A percentile compares a stretch with the other conserved stretches of the same genome.
Evolutionary conservation across 2,113 vertebrate species (phyloP).

Genomic region (Sprattus sprattus): DNA sequence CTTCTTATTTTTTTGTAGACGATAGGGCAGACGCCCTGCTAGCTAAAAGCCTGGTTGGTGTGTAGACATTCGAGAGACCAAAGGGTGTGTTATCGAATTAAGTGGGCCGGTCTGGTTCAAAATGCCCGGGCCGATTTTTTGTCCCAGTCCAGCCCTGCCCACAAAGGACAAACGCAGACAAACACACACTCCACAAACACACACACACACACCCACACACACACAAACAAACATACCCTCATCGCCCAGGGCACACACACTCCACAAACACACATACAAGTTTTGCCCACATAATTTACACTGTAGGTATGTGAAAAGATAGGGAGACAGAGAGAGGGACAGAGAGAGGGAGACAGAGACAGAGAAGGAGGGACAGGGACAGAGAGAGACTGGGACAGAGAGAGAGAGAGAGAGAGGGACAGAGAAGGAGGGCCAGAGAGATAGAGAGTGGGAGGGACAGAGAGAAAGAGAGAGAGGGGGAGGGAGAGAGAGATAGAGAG

Average conservation of each 20-base stretch:
- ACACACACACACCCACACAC: slow-evolving; percentile 1
- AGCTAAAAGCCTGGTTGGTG: no score
- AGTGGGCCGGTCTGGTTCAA: no score
- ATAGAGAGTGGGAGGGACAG: slow-evolving; percentile 39
- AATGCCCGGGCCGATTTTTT: no score
- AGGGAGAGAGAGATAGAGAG: not conserved
- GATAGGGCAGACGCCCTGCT: no score
- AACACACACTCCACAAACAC: not conserved
- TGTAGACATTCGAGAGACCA: no score
- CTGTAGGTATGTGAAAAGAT: not conserved
- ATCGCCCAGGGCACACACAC: not conserved
- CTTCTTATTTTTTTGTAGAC: no score
- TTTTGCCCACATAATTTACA: not conserved
- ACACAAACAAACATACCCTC: slow-evolving; percentile 5
- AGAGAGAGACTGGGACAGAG: not conserved
- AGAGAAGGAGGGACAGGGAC: not conserved
- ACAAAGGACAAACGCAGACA: slow-evolving; percentile 4
- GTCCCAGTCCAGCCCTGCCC: no score
- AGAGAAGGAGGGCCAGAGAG: slow-evolving; percentile 42
- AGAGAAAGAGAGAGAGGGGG: not conserved
- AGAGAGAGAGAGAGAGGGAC: slow-evolving; percentile 1
- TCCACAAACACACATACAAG: not conserved
- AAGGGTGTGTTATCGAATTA: no score
- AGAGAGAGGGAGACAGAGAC: slow-evolving; percentile 50
- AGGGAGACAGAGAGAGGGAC: slow-evolving; percentile 20